Conservation (phyloP, 2,113 vertebrate species). For the Myrmophylax atrothorax region DNA sequence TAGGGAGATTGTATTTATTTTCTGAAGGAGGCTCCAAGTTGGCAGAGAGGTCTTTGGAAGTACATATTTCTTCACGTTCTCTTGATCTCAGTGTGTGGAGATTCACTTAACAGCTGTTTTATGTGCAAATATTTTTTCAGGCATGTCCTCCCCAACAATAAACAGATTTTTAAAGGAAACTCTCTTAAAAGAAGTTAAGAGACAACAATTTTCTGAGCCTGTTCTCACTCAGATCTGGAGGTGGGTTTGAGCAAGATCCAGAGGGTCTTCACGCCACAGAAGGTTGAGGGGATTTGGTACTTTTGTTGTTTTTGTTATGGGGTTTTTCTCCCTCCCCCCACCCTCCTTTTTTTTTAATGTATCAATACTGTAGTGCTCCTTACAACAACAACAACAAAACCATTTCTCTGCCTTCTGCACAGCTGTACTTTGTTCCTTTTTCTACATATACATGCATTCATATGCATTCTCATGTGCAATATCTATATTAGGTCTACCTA, state of each 20-base stretch:
- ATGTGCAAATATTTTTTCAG: constrained; percentile 86
- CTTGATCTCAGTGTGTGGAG: constrained; percentile 80
- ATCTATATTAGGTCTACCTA: neutral
- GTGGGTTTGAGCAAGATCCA: neutral
- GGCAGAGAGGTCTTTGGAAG: constrained; percentile 78
- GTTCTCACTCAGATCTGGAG: constrained; percentile 3
- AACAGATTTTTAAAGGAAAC: constrained; percentile 73
- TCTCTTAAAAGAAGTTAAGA: constrained; percentile 63
- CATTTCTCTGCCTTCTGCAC: neutral
- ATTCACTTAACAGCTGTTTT: constrained; percentile 83
- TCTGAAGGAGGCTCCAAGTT: constrained; percentile 79
- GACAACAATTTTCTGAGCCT: constrained; percentile 38
- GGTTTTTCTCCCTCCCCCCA: accelerated
- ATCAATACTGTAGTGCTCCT: neutral
- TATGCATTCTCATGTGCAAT: neutral
- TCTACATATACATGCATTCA: neutral
- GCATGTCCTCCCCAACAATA: constrained; percentile 79
- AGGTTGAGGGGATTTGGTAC: accelerated
- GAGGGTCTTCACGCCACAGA: neutral
- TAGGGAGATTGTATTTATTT: constrained; percentile 78
- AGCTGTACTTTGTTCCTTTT: neutral
- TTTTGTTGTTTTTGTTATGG: neutral
- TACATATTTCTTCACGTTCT: constrained; percentile 82
- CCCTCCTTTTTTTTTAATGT: neutral
- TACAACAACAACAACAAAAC: neutral